These are phyloP conservation scores for Scortum barcoo DNA, from an alignment of 2,113 vertebrate species.

Conservation along the genomic window DNA sequence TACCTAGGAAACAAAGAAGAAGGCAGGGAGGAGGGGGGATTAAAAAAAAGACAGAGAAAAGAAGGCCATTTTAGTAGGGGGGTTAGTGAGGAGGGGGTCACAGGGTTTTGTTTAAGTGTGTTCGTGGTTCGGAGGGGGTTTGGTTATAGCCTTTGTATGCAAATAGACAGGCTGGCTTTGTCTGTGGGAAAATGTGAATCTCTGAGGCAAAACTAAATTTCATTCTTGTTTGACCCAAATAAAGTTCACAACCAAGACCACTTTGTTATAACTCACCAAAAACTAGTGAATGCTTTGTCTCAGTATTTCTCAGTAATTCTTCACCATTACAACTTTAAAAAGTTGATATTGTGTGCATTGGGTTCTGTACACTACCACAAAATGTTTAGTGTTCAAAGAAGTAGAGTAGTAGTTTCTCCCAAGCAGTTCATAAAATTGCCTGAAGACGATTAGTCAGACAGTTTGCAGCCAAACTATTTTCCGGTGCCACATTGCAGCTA, in stretches of 20 bases:
- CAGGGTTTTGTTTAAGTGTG: conserved; percentile 7
- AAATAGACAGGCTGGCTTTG: conserved; percentile 38
- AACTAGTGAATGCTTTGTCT: conserved; percentile 12
- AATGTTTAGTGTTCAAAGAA: not conserved
- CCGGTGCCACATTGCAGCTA: conserved; percentile 10
- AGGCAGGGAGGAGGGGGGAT: conserved; percentile 32
- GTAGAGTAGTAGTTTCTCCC: not conserved
- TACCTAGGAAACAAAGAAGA: conserved; percentile 93
- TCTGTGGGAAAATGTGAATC: conserved; percentile 56
- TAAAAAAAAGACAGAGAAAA: conserved; percentile 42
- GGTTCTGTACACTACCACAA: not conserved
- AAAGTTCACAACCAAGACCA: not conserved
- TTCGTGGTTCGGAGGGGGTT: conserved; percentile 17
- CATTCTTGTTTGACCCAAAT: not conserved
- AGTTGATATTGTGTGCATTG: not conserved
- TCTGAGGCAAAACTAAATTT: conserved; percentile 30
- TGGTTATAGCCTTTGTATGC: conserved; percentile 62
- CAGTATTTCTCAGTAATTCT: not conserved
- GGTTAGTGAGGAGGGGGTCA: conserved; percentile 56
- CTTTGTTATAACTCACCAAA: not conserved
- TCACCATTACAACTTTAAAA: not conserved
- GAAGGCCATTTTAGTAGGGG: conserved; percentile 85
- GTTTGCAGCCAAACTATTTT: conserved; percentile 6
- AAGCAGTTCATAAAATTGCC: not conserved
- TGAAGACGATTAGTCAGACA: conserved; percentile 13